Base-by-base conservation (phyloP, 2,888 invertebrate species). In the Xiphydria camelus region DNA sequence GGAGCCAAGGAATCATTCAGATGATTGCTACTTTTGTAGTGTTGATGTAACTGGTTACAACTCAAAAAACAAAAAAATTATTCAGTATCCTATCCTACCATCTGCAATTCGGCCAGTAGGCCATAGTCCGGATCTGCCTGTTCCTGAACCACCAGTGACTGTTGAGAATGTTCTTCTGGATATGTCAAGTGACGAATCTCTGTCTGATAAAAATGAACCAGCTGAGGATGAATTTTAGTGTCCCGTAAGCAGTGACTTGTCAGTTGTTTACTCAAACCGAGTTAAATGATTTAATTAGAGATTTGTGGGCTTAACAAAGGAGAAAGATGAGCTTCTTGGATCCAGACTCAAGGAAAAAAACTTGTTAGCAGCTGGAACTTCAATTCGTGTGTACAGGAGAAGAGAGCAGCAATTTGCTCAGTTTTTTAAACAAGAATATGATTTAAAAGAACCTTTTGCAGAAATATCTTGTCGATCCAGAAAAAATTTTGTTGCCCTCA, bases 221-320 rank as follows among this genome's bases (percentile, higher is more conserved):
- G 31, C 17, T 18, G 7, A 10, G 6, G 31, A 40, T 40, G 18
- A 41, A 32, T 19, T 34, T 12, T 14, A 34, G 4, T 12, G 4
- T 14, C 10, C 10, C 14, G 7, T 7, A 19, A 10, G 39, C 42
- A 41, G n/a, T 41, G 48, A 41, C 17, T n/a, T n/a, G n/a, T n/a
- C n/a, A n/a, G n/a, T 40, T 7, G 19, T 59, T 57, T 25, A 46
- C 47, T 34, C 53, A 59, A 45, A 22, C 33, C 7, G 51, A 56
- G 45, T 29, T 56, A 21, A 58, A 51, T 55, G 53, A 56, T 36
- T 41, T 62, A 6, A 45, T 56, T 5, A 46, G 57, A 49, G 57
- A 60, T 34, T 33, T 58, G 20, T 45, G 47, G 10, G 37, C 57
- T 10, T 47, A n/a, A n/a, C 58, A 6, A 62, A 61, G 46, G 51